Percentiles rank a stretch among this genome's conserved stretches.
phyloP scores from a whole-genome alignment of 2,888 invertebrate genomes.

The Eubasilissa splendida region DNA sequence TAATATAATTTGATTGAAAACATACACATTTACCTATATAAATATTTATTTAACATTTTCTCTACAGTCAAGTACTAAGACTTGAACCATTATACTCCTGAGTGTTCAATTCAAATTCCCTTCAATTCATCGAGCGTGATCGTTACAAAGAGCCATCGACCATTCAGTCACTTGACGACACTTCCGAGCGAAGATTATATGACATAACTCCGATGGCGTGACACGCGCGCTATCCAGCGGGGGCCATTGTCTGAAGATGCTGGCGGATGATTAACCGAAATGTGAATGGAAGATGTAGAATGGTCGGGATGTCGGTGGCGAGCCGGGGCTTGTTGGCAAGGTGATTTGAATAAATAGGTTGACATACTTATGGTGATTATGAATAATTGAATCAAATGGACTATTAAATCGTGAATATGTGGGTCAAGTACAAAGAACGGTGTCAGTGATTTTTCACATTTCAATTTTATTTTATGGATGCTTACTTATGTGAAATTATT shows the following conservation, averaged over 20 bases:
- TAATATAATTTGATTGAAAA: too few species aligned
- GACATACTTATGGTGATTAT: not conserved
- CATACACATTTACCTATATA: too few species aligned
- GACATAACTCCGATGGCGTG: conserved; percentile 8
- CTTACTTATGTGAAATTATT: too few species aligned
- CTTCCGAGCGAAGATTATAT: not conserved
- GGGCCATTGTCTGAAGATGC: conserved; percentile 14
- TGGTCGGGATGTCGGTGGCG: conserved; percentile 1
- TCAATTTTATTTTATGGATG: too few species aligned
- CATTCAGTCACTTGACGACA: not conserved
- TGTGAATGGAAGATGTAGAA: conserved; percentile 13
- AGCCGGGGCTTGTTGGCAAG: not conserved
- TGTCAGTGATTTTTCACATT: too few species aligned
- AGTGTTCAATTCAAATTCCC: not conserved
- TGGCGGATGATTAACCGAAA: conserved; percentile 17
- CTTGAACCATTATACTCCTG: not conserved
- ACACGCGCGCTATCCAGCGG: conserved; percentile 14
- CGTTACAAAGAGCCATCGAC: not conserved
- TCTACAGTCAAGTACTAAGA: not conserved
- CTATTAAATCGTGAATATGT: too few species aligned
- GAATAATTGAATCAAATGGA: not conserved
- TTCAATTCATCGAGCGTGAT: conserved; percentile 13
- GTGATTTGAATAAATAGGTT: not conserved
- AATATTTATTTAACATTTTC: too few species aligned
- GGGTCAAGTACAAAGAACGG: too few species aligned